phyloP scores from a whole-genome alignment of 2,888 invertebrate genomes.

The Byasa hedistus region DNA sequence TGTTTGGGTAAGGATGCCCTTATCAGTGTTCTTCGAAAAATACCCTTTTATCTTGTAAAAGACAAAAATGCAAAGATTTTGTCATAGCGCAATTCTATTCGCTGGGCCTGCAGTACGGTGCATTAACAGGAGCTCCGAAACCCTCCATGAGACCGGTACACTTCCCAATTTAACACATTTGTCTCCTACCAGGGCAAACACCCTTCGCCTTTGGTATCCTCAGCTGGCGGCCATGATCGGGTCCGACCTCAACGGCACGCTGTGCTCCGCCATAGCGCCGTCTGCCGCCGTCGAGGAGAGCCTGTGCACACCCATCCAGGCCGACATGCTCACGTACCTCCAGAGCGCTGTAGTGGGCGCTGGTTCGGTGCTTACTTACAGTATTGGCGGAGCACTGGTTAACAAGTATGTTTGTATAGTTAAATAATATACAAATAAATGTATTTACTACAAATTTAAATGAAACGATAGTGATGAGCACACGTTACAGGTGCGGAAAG shows the following conservation, averaged over 20 bases:
- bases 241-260: constrained; percentile 47
- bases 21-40: not conserved
- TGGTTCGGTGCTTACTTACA: constrained; percentile 82
- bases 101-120: no score
- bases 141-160: no score
- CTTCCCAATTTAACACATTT: not conserved
- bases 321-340: constrained; percentile 82
- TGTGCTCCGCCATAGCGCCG: constrained; percentile 66
- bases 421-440: no score
- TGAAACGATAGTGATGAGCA: not conserved
- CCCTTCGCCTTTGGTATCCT: constrained; percentile 91
- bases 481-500: constrained; percentile 61
- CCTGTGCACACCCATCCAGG: constrained; percentile 61
- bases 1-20: constrained; percentile 56
- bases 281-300: constrained; percentile 35
- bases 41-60: no score
- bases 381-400: constrained; percentile 73
- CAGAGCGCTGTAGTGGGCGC: constrained; percentile 85
- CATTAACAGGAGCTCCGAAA: no score
- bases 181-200: constrained; percentile 82
- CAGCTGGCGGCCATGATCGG: constrained; percentile 88
- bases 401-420: constrained; percentile 49
- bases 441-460: no score
- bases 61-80: no score
- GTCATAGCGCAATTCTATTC: no score